Conservation (phyloP, 2,888 invertebrate genomes). For the Callosobruchus maculatus region DNA sequence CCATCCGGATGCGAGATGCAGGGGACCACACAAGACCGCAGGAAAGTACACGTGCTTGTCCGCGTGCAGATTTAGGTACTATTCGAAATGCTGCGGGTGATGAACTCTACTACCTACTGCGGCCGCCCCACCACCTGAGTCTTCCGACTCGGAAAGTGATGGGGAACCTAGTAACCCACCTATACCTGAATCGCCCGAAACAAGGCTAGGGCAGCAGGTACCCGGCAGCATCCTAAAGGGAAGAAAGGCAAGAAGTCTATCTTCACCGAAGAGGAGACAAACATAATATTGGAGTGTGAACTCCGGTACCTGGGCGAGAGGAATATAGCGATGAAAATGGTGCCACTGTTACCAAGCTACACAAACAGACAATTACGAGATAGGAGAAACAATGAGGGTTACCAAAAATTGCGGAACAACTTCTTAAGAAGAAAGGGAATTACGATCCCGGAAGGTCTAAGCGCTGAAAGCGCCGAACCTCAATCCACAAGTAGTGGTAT, state of each 20-base stretch:
- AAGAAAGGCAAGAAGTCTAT: neutral
- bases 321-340: neutral
- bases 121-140: neutral
- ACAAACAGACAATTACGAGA: neutral
- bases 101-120: no score
- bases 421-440: neutral
- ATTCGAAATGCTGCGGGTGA: no score
- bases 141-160: neutral
- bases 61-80: no score
- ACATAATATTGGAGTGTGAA: constrained; percentile 4
- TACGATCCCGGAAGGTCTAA: neutral
- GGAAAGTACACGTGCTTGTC: no score
- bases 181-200: neutral
- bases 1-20: no score
- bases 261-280: constrained; percentile 1
- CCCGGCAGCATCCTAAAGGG: neutral
- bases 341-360: neutral
- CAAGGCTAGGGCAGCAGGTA: neutral
- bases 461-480: neutral
- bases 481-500: neutral
- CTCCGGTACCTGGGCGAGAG: neutral
- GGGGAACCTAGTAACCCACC: neutral
- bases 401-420: neutral
- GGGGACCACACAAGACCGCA: no score
- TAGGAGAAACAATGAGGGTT: neutral